Conservation (phyloP, 2,797 vertebrate genomes). For the Synaphobranchus kaupii region DNA sequence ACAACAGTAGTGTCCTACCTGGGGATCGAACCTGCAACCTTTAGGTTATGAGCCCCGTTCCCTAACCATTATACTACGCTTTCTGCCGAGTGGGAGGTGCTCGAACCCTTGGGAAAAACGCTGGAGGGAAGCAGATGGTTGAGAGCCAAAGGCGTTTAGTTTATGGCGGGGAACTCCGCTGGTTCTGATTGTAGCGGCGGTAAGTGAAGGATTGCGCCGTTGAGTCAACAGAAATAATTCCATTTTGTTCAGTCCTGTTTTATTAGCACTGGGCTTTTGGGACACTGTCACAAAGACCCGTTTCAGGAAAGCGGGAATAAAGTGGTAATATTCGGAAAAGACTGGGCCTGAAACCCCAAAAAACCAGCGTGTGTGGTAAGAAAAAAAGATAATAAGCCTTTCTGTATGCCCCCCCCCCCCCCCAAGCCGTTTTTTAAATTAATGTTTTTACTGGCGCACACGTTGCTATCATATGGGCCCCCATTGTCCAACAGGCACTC, state of each 20-base stretch:
- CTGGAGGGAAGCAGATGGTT: not conserved
- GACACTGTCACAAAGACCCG: not conserved
- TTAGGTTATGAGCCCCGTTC: not conserved
- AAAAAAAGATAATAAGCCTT: not conserved
- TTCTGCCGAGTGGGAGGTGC: not conserved
- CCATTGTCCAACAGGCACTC: slow-evolving; percentile 11
- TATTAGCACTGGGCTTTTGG: not conserved
- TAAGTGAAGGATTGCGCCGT: not conserved
- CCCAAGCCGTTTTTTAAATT: not conserved
- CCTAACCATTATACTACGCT: not conserved
- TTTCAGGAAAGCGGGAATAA: no score
- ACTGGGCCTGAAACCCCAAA: not conserved
- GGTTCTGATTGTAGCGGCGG: not conserved
- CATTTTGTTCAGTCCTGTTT: not conserved
- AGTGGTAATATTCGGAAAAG: not conserved
- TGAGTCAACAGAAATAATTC: not conserved
- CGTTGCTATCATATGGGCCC: slow-evolving; percentile 16
- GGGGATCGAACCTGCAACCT: not conserved
- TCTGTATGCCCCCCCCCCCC: not conserved
- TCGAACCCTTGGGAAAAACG: not conserved
- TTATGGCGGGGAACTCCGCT: not conserved
- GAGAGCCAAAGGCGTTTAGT: not conserved
- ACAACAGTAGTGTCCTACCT: not conserved
- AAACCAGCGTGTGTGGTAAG: not conserved
- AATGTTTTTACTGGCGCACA: not conserved